Evolutionary conservation across 2,888 invertebrate species (phyloP), one percentile per base, ranked within the genome.

Genomic region (Darwinula stevensoni): DNA sequence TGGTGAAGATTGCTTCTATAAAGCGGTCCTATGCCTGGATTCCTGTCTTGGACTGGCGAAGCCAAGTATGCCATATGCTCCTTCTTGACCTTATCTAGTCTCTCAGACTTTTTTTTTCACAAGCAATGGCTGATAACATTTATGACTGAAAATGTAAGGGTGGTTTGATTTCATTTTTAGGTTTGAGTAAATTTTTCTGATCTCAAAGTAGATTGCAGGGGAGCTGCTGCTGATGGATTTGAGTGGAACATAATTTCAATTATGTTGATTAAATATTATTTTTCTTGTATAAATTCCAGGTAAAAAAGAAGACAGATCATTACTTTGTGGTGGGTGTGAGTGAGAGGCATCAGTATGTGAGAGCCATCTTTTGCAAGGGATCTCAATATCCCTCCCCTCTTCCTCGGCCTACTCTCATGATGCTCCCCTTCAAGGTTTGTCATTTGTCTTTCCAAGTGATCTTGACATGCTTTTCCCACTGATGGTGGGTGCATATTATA

Each of bases 281-380:
- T n/a, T n/a, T n/a, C n/a, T n/a, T n/a, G n/a, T n/a, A n/a, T n/a
- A n/a, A n/a, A n/a, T n/a, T n/a, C n/a, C n/a, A n/a, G n/a, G n/a
- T n/a, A n/a, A n/a, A n/a, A n/a, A n/a, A 67, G 31, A 64, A 65
- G 37, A 62, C 64, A 4, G 71, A 75, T 45, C 63, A 67, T 42
- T 71, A 66, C 44, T 76, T 73, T 47, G 53, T 75, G 27, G 62
- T 74, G 22, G 64, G 78, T 37, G 54, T 84, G 0, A 69, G 65
- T 38, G 86, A 88, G 51, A 58, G 60, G 1, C 61, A 65, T 12
- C 70, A 75, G 49, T 67, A 65, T 33, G 59, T 82, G 4, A 64
- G 75, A 27, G 75, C 73, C 11, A 69, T 88, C 16, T 58, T 74
- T 32, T 91, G 88, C 44, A 72, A 78, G 46, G 84, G 84, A n/a